Conservation (phyloP, 2,113 vertebrate genomes). For the Plectropomus leopardus region DNA sequence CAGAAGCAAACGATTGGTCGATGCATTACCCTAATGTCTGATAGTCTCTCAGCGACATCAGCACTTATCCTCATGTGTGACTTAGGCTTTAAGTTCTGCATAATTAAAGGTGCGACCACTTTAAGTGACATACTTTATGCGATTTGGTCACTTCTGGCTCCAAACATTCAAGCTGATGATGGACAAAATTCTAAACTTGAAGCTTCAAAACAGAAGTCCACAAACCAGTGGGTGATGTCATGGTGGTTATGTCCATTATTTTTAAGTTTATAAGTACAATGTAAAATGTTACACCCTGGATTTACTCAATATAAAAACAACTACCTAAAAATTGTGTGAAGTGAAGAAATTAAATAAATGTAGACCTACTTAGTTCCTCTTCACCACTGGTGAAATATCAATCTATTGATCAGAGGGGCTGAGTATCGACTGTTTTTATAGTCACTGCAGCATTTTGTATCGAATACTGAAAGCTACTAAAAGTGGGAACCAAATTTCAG, state of each 20-base stretch:
- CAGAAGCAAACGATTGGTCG: slow-evolving; percentile 15
- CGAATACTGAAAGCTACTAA: background rate
- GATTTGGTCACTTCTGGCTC: too few relatives aligned
- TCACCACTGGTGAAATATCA: background rate
- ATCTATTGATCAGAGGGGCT: background rate
- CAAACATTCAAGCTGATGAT: too few relatives aligned
- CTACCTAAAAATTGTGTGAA: background rate
- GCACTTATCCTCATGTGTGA: background rate
- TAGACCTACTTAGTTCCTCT: background rate
- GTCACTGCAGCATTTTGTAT: background rate
- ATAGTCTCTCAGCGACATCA: slow-evolving; percentile 3
- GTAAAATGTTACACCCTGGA: too few relatives aligned
- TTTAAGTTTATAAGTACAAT: background rate
- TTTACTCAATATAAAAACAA: background rate
- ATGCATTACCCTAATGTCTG: background rate
- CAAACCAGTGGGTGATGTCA: too few relatives aligned
- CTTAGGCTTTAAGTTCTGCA: too few relatives aligned
- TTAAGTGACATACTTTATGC: too few relatives aligned
- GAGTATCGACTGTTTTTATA: background rate
- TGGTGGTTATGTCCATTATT: too few relatives aligned
- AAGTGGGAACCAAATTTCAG: too few relatives aligned
- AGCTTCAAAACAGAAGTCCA: too few relatives aligned
- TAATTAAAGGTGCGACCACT: too few relatives aligned
- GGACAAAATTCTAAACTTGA: too few relatives aligned
- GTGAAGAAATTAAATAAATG: background rate